Percentiles rank a stretch among this genome's conserved stretches.
phyloP scores from a whole-genome alignment of 2,797 vertebrate genomes.

The Enteromius anoplus region DNA sequence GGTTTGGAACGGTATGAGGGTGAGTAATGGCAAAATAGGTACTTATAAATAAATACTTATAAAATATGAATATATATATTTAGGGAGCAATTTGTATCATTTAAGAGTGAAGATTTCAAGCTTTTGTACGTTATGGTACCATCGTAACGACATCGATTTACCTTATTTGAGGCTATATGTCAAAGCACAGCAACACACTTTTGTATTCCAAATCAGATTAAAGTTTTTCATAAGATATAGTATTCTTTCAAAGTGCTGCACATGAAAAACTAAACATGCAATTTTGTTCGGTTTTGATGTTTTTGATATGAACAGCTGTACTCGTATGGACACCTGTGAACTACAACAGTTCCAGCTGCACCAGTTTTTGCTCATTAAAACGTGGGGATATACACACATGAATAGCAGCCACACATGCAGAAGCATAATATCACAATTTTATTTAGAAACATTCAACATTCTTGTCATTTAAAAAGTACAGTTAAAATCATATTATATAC shows the following conservation, averaged over 20 bases:
- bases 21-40: too few relatives aligned
- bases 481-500: neutral
- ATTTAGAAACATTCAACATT: slow-evolving; percentile 16
- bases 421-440: neutral
- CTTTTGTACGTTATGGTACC: neutral
- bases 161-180: neutral
- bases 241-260: neutral
- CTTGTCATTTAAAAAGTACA: neutral
- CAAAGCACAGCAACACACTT: neutral
- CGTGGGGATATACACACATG: slow-evolving; percentile 3
- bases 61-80: neutral
- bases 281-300: neutral
- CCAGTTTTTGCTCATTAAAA: slow-evolving; percentile 43
- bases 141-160: neutral
- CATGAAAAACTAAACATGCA: neutral
- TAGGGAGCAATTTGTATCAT: neutral
- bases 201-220: neutral
- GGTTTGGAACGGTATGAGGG: too few relatives aligned
- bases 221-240: neutral
- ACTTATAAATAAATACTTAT: neutral
- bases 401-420: neutral
- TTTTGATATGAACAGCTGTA: slow-evolving; percentile 13
- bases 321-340: slow-evolving; percentile 41
- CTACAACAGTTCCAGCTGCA: slow-evolving; percentile 41
- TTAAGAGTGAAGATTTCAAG: neutral